Evolutionary conservation across 2,113 vertebrate genomes (phyloP).

Genomic region (Myotis lucifugus): DNA sequence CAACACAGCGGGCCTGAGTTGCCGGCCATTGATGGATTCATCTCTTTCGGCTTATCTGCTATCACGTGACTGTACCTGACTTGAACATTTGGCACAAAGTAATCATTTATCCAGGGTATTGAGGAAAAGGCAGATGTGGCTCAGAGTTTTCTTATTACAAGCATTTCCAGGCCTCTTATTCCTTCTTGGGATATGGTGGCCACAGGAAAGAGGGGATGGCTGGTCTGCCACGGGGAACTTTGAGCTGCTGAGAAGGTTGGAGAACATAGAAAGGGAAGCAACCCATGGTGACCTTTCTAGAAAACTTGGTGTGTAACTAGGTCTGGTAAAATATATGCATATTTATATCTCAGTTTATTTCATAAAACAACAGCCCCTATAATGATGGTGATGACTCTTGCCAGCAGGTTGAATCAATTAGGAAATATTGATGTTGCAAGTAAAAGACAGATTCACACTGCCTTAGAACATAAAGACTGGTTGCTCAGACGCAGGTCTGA

Average conservation of each 20-base stretch:
- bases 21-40: background rate
- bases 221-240: background rate
- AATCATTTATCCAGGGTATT: background rate
- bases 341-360: background rate
- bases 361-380: background rate
- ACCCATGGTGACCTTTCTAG: background rate
- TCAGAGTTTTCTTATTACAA: background rate
- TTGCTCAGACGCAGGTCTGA: background rate
- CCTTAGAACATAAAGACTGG: background rate
- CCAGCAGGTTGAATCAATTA: fast-evolving
- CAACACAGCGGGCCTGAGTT: fast-evolving
- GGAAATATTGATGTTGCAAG: background rate
- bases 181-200: background rate
- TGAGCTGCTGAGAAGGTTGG: background rate
- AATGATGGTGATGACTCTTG: background rate
- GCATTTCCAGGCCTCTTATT: background rate
- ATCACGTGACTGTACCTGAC: background rate
- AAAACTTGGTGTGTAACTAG: background rate
- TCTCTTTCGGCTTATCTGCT: background rate
- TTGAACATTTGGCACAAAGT: background rate
- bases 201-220: background rate
- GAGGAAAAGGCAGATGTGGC: background rate
- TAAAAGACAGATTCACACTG: background rate
- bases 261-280: background rate
- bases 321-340: background rate